phyloP scores from a whole-genome alignment of 2,797 vertebrate genomes.

The Poeciliopsis infans region DNA sequence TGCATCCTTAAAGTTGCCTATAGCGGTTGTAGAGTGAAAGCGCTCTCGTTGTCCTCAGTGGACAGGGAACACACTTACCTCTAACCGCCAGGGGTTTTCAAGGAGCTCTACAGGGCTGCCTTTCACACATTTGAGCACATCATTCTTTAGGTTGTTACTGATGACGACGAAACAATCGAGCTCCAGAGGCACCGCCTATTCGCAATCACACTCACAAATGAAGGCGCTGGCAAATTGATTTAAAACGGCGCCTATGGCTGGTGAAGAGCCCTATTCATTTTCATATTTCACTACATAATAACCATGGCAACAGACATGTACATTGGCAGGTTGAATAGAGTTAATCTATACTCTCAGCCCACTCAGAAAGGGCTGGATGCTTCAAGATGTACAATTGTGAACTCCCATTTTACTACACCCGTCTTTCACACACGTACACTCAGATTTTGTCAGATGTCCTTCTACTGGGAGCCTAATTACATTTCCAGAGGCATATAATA shows the following conservation, averaged over 20 bases:
- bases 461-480: neutral
- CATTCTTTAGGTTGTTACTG: slow-evolving; percentile 51
- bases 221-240: slow-evolving; percentile 71
- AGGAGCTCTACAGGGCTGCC: slow-evolving; percentile 54
- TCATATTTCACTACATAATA: slow-evolving; percentile 71
- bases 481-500: neutral
- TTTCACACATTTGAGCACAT: slow-evolving; percentile 50
- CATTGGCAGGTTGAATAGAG: slow-evolving; percentile 66
- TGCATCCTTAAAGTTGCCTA: neutral
- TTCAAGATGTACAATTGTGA: slow-evolving; percentile 37
- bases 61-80: slow-evolving; percentile 32
- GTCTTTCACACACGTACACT: neutral
- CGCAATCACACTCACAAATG: slow-evolving; percentile 50
- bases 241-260: slow-evolving; percentile 68
- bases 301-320: slow-evolving; percentile 82
- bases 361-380: slow-evolving; percentile 61
- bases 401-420: slow-evolving; percentile 19
- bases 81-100: slow-evolving; percentile 43
- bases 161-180: slow-evolving; percentile 61
- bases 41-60: slow-evolving; percentile 29
- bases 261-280: slow-evolving; percentile 72
- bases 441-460: neutral
- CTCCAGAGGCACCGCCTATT: slow-evolving; percentile 36
- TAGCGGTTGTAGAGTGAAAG: slow-evolving; percentile 17
- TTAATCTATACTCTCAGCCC: slow-evolving; percentile 73